phyloP scores from a whole-genome alignment of 2,113 vertebrate genomes.

The Ivindomyrus marchei region DNA sequence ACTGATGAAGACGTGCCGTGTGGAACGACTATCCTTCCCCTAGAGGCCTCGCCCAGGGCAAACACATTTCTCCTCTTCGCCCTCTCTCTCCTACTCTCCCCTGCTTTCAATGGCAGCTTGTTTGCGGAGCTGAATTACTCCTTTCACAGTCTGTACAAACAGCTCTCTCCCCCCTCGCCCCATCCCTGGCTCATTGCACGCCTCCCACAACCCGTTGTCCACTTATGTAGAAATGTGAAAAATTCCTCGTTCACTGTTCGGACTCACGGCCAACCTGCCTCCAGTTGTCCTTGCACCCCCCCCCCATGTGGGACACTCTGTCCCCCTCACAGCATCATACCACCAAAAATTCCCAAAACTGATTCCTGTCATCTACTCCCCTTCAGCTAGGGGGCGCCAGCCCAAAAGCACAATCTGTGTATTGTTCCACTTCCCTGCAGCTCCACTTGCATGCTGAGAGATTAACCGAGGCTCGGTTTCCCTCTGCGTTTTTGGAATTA shows the following conservation, averaged over 20 bases:
- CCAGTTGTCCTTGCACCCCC: not conserved
- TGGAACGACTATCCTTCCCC: not conserved
- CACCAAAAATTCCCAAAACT: slow-evolving; percentile 1
- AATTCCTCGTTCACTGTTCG: not conserved
- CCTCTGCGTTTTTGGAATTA: not conserved
- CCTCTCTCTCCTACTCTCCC: not conserved
- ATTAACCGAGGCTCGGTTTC: slow-evolving; percentile 16
- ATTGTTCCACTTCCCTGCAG: slow-evolving; percentile 16
- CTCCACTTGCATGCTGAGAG: slow-evolving; percentile 3
- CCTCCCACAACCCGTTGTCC: not conserved
- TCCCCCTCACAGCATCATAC: not conserved
- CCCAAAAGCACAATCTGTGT: slow-evolving; percentile 18
- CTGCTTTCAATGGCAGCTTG: slow-evolving; percentile 15
- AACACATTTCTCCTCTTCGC: not conserved
- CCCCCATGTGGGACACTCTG: not conserved
- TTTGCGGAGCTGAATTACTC: slow-evolving; percentile 19
- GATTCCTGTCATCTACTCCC: slow-evolving; percentile 6
- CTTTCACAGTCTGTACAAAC: slow-evolving; percentile 23
- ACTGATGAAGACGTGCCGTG: not conserved
- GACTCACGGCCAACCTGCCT: not conserved
- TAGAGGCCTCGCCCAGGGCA: not conserved
- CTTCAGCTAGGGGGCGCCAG: not conserved
- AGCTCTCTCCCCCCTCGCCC: not conserved
- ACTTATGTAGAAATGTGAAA: slow-evolving; percentile 16
- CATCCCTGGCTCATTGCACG: not conserved